Conservation (phyloP, 2,888 invertebrate species). For the Catocala nupta region DNA sequence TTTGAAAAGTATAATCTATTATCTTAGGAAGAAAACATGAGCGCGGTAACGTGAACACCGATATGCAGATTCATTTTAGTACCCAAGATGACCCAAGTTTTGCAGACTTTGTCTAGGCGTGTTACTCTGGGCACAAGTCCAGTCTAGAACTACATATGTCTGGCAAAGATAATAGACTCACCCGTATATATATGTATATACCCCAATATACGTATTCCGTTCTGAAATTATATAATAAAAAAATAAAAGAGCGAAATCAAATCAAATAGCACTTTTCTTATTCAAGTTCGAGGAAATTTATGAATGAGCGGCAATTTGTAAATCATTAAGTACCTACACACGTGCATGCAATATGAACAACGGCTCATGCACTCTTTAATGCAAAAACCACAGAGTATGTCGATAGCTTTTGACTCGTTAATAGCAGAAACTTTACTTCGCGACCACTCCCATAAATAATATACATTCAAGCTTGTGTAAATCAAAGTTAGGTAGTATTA, state of each 20-base stretch:
- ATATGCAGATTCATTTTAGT: no score
- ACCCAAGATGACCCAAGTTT: no score
- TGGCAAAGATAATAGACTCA: no score
- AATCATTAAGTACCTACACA: constrained; percentile 29
- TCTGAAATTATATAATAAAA: not conserved
- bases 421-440: constrained; percentile 18
- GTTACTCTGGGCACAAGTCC: no score
- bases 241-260: not conserved
- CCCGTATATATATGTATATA: no score
- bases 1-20: no score
- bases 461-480: constrained; percentile 24
- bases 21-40: no score
- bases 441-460: constrained; percentile 28
- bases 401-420: constrained; percentile 7
- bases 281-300: constrained; percentile 1
- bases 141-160: no score
- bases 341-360: constrained; percentile 33
- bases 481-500: constrained; percentile 19
- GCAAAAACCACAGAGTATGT: constrained; percentile 17
- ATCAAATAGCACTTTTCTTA: not conserved
- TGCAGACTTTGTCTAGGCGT: no score
- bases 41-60: no score
- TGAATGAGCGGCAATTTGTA: constrained; percentile 45
- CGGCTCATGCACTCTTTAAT: constrained; percentile 22
- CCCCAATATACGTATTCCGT: no score